These are phyloP conservation scores for Leptodactylus fuscus DNA, from an alignment of 2,113 vertebrate genomes.

Conservation along the genomic window DNA sequence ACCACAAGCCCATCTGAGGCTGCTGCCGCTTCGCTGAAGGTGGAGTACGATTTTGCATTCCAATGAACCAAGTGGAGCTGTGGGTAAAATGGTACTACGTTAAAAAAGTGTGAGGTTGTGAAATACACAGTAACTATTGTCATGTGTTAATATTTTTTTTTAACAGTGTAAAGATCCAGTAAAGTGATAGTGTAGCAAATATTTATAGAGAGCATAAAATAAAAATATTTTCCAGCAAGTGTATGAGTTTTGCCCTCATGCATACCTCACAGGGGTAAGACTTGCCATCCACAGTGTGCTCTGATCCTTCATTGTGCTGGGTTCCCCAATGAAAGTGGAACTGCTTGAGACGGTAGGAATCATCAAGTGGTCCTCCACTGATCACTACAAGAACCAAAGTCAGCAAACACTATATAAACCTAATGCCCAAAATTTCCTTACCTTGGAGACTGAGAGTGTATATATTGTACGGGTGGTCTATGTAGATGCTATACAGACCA, in stretches of 20 bases:
- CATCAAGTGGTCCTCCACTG: constrained; percentile 85
- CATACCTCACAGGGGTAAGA: constrained; percentile 89
- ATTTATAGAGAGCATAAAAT: background rate
- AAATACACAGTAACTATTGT: too few relatives aligned
- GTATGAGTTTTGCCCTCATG: too few relatives aligned
- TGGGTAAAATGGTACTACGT: background rate
- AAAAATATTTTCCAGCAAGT: too few relatives aligned
- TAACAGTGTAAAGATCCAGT: too few relatives aligned
- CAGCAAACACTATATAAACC: background rate
- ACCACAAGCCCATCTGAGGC: constrained; percentile 92
- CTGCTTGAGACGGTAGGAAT: constrained; percentile 90
- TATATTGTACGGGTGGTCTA: too few relatives aligned
- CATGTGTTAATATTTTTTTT: too few relatives aligned
- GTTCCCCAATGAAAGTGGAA: constrained; percentile 97
- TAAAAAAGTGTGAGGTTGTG: background rate
- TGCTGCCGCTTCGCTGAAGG: constrained; percentile 85
- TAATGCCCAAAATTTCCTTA: too few relatives aligned
- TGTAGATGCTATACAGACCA: too few relatives aligned
- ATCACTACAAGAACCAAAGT: constrained; percentile 76
- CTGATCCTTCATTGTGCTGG: constrained; percentile 85
- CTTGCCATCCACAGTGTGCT: constrained; percentile 88
- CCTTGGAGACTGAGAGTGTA: too few relatives aligned
- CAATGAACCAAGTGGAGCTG: constrained; percentile 98
- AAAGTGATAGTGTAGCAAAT: background rate
- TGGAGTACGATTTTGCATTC: constrained; percentile 89